phyloP scores from a whole-genome alignment of 2,888 invertebrate species.

The Pemphredon lugubris region DNA sequence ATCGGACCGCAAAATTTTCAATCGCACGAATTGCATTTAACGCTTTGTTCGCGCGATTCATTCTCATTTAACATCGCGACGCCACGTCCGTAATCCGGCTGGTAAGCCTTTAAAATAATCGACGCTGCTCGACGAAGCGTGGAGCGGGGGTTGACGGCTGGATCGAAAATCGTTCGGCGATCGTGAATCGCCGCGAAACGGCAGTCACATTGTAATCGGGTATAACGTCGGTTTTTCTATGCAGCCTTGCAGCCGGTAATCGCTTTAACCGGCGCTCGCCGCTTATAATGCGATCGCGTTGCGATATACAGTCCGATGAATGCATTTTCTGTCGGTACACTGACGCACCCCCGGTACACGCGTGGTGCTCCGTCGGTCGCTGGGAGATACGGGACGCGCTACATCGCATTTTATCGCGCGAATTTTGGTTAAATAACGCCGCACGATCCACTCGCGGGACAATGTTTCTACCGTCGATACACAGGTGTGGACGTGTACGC shows the following conservation, averaged over 20 bases:
- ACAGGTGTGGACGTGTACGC: neutral
- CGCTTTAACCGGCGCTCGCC: slow-evolving; percentile 78
- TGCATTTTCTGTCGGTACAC: slow-evolving; percentile 66
- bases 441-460: slow-evolving; percentile 35
- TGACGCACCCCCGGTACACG: slow-evolving; percentile 14
- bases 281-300: slow-evolving; percentile 80
- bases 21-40: slow-evolving; percentile 44
- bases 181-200: slow-evolving; percentile 77
- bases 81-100: slow-evolving; percentile 73
- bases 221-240: slow-evolving; percentile 75
- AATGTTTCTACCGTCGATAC: slow-evolving; percentile 26
- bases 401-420: slow-evolving; percentile 71
- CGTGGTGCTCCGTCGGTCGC: slow-evolving; percentile 6
- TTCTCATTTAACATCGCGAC: slow-evolving; percentile 71
- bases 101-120: slow-evolving; percentile 80
- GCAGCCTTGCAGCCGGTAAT: slow-evolving; percentile 74
- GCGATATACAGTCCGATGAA: slow-evolving; percentile 74
- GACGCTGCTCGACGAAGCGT: slow-evolving; percentile 56
- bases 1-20: slow-evolving; percentile 13
- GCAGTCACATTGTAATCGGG: slow-evolving; percentile 78
- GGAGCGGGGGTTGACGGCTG: slow-evolving; percentile 28
- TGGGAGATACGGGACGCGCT: slow-evolving; percentile 35
- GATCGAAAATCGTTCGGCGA: slow-evolving; percentile 64
- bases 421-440: slow-evolving; percentile 71
- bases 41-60: slow-evolving; percentile 61